phyloP scores from a whole-genome alignment of 2,888 invertebrate species.

The Tholera decimalis region DNA sequence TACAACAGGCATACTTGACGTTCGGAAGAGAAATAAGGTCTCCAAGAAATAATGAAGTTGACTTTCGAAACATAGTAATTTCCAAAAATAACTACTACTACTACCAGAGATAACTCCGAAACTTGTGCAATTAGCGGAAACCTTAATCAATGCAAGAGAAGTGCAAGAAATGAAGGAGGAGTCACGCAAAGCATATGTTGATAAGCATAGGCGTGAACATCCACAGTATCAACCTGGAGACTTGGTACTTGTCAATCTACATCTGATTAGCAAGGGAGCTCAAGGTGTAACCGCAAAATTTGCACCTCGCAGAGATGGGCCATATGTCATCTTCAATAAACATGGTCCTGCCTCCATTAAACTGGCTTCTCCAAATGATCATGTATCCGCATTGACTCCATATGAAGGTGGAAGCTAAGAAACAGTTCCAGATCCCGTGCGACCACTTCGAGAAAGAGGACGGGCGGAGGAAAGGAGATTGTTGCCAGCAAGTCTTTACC shows the following conservation, averaged over 20 bases:
- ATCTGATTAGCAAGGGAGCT: conserved; percentile 7
- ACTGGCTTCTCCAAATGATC: background rate
- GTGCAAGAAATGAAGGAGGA: too few species aligned
- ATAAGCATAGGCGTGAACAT: too few species aligned
- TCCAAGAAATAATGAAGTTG: too few species aligned
- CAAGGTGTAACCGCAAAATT: too few species aligned
- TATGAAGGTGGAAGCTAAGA: too few species aligned
- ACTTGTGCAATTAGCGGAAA: background rate
- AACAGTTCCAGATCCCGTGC: too few species aligned
- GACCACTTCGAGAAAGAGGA: too few species aligned
- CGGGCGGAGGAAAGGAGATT: too few species aligned
- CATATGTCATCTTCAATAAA: background rate
- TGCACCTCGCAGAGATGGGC: too few species aligned
- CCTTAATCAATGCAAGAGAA: conserved; percentile 10
- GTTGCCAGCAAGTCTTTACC: too few species aligned
- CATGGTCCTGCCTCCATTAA: conserved; percentile 21
- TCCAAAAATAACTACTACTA: conserved; percentile 38
- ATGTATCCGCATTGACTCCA: too few species aligned
- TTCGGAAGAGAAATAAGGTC: conserved; percentile 45
- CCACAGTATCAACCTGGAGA: conserved; percentile 31
- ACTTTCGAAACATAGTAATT: conserved; percentile 14
- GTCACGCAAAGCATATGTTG: too few species aligned
- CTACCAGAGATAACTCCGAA: conserved; percentile 37
- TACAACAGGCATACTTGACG: conserved; percentile 40
- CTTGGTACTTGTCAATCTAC: conserved; percentile 14